phyloP scores from a whole-genome alignment of 1,140 invertebrate genomes.

The Aphidius ervi region DNA sequence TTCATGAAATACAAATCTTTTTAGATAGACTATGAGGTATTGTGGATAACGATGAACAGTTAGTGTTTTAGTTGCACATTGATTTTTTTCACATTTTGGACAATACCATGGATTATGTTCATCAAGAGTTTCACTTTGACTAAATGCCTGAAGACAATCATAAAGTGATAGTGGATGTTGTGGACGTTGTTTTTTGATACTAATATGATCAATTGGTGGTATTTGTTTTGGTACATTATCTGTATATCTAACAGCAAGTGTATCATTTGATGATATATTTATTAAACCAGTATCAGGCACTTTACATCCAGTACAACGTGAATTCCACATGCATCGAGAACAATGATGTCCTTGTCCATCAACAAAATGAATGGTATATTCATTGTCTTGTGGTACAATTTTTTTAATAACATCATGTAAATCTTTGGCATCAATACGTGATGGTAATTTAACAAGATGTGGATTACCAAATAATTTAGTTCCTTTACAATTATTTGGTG shows the following conservation, averaged over 20 bases:
- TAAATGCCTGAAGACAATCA: slow-evolving; percentile 68
- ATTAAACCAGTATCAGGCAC: slow-evolving; percentile 54
- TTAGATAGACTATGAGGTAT: slow-evolving; percentile 68
- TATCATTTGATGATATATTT: slow-evolving; percentile 57
- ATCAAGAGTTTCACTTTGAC: slow-evolving; percentile 67
- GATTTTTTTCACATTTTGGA: slow-evolving; percentile 63
- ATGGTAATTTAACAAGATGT: slow-evolving; percentile 58
- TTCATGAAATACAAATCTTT: slow-evolving; percentile 71
- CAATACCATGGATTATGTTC: slow-evolving; percentile 72
- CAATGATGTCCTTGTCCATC: slow-evolving; percentile 61
- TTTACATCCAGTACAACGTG: slow-evolving; percentile 62
- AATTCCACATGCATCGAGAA: slow-evolving; percentile 60
- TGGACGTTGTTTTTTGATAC: slow-evolving; percentile 49
- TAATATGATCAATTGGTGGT: slow-evolving; percentile 45
- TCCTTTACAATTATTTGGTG: slow-evolving; percentile 53
- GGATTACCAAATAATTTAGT: slow-evolving; percentile 60
- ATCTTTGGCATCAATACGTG: slow-evolving; percentile 52
- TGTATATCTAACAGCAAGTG: slow-evolving; percentile 57
- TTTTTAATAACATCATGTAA: slow-evolving; percentile 54
- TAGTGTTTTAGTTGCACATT: slow-evolving; percentile 68
- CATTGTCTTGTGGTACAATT: slow-evolving; percentile 50
- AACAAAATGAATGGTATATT: slow-evolving; percentile 53
- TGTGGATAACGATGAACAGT: slow-evolving; percentile 68
- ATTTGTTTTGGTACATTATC: slow-evolving; percentile 41
- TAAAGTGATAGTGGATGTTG: slow-evolving; percentile 59